These are phyloP conservation scores for Myopa tessellatipennis DNA, from an alignment of 2,888 invertebrate genomes.

Conservation along the genomic window DNA sequence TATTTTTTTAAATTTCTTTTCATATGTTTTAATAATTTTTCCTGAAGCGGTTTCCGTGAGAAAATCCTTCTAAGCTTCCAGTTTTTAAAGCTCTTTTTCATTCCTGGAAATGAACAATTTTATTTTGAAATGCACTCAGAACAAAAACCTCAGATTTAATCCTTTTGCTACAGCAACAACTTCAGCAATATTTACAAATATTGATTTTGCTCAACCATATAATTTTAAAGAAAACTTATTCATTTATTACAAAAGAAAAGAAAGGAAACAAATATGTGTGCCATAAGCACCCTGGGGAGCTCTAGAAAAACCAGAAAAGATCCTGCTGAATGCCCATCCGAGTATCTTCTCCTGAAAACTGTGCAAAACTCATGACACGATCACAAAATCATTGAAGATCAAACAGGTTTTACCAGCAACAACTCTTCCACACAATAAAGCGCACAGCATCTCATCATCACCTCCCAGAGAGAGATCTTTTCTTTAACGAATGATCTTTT, in stretches of 20 bases:
- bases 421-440: slow-evolving; percentile 25
- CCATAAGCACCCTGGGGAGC: slow-evolving; percentile 1
- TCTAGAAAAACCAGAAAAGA: slow-evolving; percentile 8
- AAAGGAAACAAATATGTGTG: not conserved
- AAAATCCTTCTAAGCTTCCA: not conserved
- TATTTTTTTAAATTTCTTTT: not conserved
- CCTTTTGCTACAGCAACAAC: not conserved
- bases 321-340: not conserved
- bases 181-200: not conserved
- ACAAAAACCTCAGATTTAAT: not conserved
- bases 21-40: not conserved
- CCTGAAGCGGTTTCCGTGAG: not conserved
- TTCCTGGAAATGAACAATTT: not conserved
- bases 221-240: not conserved
- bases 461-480: not conserved
- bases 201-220: slow-evolving; percentile 14
- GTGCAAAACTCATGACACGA: slow-evolving; percentile 13
- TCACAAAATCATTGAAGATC: slow-evolving; percentile 26
- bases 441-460: not conserved
- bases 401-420: slow-evolving; percentile 30
- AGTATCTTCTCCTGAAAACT: not conserved
- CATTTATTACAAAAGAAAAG: not conserved
- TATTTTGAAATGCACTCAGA: not conserved
- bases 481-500: not conserved
- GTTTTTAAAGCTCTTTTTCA: not conserved